A percentile compares a stretch with the other conserved stretches of the same genome.
Evolutionary conservation across 2,888 invertebrate species (phyloP).

Genomic region (Eupithecia dodoneata): DNA sequence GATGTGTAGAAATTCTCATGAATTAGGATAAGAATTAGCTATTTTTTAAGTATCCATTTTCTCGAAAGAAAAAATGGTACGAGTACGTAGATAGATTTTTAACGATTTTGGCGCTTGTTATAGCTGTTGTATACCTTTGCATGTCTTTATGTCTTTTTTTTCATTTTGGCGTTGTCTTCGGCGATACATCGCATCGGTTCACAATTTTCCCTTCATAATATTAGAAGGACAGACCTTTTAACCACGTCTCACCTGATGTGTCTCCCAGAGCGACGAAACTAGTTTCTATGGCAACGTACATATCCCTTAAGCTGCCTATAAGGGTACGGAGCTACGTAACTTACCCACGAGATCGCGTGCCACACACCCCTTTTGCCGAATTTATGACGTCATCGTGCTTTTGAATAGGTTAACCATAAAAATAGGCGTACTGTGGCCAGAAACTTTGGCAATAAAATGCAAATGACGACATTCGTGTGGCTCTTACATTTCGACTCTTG

Average conservation of each 20-base stretch:
- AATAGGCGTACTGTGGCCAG: conserved; percentile 77
- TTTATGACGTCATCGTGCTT: conserved; percentile 79
- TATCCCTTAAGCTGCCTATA: conserved; percentile 29
- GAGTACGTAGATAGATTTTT: not conserved
- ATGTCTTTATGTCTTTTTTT: not conserved
- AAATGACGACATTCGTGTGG: conserved; percentile 76
- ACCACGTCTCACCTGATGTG: conserved; percentile 3
- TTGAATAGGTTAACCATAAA: conserved; percentile 83
- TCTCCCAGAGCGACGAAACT: not conserved
- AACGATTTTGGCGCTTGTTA: not conserved
- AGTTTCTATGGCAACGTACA: conserved; percentile 30
- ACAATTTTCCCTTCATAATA: not conserved
- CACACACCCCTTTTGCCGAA: conserved; percentile 74
- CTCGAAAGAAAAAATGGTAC: not conserved
- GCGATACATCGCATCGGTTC: not conserved
- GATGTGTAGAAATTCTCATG: not conserved
- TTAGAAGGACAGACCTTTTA: not conserved
- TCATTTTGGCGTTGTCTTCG: not conserved
- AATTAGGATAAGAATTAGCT: not conserved
- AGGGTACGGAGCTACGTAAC: conserved; percentile 48
- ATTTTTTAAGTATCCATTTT: not conserved
- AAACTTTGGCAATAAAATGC: conserved; percentile 83
- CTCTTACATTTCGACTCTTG: conserved; percentile 55
- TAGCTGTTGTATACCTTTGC: not conserved
- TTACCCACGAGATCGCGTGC: conserved; percentile 67